A percentile compares a stretch with the other conserved stretches of the same genome.
These are phyloP conservation scores for Pseudococcus longispinus DNA, from an alignment of 2,888 invertebrate genomes.

Conservation along the genomic window DNA sequence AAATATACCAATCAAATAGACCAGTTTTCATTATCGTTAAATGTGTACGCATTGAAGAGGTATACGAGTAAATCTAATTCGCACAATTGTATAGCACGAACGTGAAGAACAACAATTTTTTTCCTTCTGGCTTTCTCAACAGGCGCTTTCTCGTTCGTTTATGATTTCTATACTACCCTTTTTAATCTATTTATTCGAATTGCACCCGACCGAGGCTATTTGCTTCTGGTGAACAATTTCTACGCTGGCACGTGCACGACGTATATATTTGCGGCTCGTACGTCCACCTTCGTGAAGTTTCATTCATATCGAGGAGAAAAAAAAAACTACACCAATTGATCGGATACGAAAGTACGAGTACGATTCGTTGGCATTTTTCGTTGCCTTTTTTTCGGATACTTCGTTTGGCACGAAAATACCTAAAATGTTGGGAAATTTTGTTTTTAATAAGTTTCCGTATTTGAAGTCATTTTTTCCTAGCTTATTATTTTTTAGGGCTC, in stretches of 20 bases:
- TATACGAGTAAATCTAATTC: background rate
- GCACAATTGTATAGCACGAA: background rate
- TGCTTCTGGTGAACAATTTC: background rate
- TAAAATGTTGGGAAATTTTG: too few relatives aligned
- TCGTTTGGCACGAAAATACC: background rate
- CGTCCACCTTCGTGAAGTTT: background rate
- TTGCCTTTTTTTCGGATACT: too few relatives aligned
- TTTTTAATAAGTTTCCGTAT: too few relatives aligned
- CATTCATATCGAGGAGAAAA: background rate
- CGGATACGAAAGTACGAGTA: background rate
- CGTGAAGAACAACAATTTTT: constrained; percentile 17
- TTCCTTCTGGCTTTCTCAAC: background rate
- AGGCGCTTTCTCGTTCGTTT: constrained; percentile 9
- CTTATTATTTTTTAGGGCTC: too few relatives aligned
- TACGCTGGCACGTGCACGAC: background rate
- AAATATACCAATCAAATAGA: background rate
- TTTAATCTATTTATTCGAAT: constrained; percentile 25
- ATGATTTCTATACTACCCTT: constrained; percentile 15
- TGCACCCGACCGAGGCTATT: background rate
- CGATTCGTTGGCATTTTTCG: background rate
- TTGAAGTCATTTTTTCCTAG: too few relatives aligned
- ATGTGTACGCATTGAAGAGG: background rate
- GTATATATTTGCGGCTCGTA: background rate
- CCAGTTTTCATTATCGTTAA: constrained; percentile 9
- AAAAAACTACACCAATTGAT: background rate